Conservation (phyloP, 2,797 vertebrate species). For the Syndactyla subalaris region DNA sequence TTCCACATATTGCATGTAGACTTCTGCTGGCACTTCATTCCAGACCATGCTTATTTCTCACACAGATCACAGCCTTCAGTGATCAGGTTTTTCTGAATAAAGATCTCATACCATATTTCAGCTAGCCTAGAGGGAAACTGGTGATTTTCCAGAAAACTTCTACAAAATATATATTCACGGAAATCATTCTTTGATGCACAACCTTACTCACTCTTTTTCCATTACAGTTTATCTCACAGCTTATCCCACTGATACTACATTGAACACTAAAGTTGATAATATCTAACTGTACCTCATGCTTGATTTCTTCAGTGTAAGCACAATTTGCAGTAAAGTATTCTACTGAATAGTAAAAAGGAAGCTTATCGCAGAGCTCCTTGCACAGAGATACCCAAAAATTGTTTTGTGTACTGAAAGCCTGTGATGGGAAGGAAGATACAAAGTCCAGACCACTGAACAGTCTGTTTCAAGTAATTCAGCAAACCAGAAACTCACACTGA, state of each 20-base stretch:
- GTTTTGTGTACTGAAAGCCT: constrained; percentile 20
- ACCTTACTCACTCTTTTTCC: neutral
- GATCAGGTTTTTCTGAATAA: neutral
- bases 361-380: constrained; percentile 19
- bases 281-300: constrained; percentile 10
- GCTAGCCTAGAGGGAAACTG: neutral
- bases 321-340: constrained; percentile 22
- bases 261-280: constrained; percentile 27
- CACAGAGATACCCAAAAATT: constrained; percentile 33
- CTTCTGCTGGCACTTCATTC: neutral
- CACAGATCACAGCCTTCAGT: neutral
- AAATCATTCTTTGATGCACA: neutral
- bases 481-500: neutral
- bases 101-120: neutral
- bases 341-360: constrained; percentile 35
- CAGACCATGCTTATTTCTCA: neutral
- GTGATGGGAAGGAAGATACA: neutral
- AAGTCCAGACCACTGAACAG: neutral
- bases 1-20: neutral
- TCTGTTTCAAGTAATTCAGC: neutral
- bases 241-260: neutral
- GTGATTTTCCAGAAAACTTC: neutral
- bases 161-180: neutral
- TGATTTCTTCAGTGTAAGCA: constrained; percentile 15
- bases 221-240: constrained; percentile 1